Base-by-base conservation (phyloP, 2,888 invertebrate species). In the Drosophila anomelani region DNA sequence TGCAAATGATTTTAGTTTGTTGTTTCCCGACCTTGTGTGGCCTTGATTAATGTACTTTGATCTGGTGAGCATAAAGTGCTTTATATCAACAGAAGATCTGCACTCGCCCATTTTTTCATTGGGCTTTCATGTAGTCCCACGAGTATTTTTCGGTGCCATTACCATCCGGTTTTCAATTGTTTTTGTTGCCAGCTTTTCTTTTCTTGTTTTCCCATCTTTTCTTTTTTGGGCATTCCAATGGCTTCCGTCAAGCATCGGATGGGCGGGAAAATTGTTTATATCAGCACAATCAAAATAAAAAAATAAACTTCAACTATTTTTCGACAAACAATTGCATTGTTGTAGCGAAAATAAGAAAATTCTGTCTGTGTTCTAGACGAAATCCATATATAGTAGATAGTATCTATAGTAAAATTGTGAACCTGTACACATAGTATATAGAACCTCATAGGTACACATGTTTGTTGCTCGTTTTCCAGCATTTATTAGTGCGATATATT, bases 41-140 rank as follows among this genome's bases (percentile, higher is more conserved):
- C 90, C 88, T 88, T 88, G 84, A 85, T 88, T 81, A 73, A 76
- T 76, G 53, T 81, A 72, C 83, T 89, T 83, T 83, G 83, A 83
- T 83, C 82, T 89, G 62, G 60, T 20, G 34, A 73, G 69, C 79
- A 62, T 60, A 84, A 72, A 83, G 79, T 85, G 89, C 85, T 76
- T 76, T 63, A 61, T 78, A 76, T 83, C 67, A 69, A 73, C 61
- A 47, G 47, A 44, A 39, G 60, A 69, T 81, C 74, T 71, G 64
- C 76, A 79, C 70, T 70, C 71, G 75, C 32, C 44, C 38, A 29
- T 26, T 34, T 38, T 26, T 53, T 49, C 55, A 34, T 39, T 61
- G 54, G 56, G 47, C 58, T 60, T 67, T 76, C 46, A 70, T 73
- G 71, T 73, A 59, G 73, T 58, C 47, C 17, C 32, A 55, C 69